phyloP scores from a whole-genome alignment of 2,797 vertebrate species.

The Lepilemur ruficaudatus region DNA sequence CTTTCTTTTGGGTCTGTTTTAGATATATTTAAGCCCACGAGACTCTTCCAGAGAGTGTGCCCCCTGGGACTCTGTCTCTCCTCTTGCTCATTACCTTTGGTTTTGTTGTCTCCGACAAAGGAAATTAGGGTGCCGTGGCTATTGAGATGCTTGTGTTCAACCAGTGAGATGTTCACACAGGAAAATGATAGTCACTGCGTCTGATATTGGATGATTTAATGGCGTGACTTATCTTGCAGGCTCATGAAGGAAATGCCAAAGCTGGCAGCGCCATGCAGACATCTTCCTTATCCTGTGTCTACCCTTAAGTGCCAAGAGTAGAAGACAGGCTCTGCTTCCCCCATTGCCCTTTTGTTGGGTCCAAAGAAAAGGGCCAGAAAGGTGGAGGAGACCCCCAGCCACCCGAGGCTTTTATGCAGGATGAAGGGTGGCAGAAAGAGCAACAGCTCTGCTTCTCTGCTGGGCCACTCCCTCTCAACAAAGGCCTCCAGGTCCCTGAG shows the following conservation, averaged over 20 bases:
- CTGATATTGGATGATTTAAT: slow-evolving; percentile 83
- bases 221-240: slow-evolving; percentile 78
- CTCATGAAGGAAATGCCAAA: slow-evolving; percentile 68
- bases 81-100: slow-evolving; percentile 79
- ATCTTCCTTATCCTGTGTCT: neutral
- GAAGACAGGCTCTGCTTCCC: neutral
- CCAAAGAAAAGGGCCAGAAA: neutral
- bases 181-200: slow-evolving; percentile 77
- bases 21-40: slow-evolving; percentile 63
- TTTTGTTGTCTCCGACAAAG: slow-evolving; percentile 78
- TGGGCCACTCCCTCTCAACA: neutral
- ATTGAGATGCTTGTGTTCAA: slow-evolving; percentile 79
- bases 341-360: neutral
- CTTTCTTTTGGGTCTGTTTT: slow-evolving; percentile 69
- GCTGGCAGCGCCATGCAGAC: neutral
- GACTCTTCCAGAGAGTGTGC: slow-evolving; percentile 57
- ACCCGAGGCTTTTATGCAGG: neutral
- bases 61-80: slow-evolving; percentile 63
- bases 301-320: neutral
- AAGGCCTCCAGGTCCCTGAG: neutral
- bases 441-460: neutral
- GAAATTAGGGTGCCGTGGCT: slow-evolving; percentile 75
- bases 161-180: slow-evolving; percentile 75
- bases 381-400: neutral
- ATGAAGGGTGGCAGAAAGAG: neutral